phyloP scores from a whole-genome alignment of 2,888 invertebrate species.

The Hemaris fuciformis region DNA sequence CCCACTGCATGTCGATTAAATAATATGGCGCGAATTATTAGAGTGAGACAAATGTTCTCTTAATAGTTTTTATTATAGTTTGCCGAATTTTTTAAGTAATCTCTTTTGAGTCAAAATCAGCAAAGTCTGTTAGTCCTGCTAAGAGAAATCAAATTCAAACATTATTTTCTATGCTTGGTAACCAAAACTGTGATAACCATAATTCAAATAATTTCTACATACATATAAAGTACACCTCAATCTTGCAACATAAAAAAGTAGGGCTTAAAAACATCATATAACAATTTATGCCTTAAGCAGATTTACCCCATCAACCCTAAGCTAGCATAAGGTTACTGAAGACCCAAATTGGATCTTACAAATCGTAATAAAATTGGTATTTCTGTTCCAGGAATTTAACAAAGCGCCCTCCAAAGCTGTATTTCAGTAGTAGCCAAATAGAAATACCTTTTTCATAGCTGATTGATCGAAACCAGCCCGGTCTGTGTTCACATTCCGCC shows the following conservation, averaged over 20 bases:
- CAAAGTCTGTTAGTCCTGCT: too few relatives aligned
- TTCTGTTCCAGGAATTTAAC: neutral
- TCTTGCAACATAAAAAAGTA: too few relatives aligned
- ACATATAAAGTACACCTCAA: too few relatives aligned
- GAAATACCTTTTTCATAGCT: slow-evolving; percentile 2
- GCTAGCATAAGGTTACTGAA: neutral
- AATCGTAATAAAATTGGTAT: neutral
- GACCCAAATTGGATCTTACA: neutral
- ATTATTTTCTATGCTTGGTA: too few relatives aligned
- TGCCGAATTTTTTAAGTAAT: too few relatives aligned
- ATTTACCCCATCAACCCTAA: too few relatives aligned
- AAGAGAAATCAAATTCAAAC: too few relatives aligned
- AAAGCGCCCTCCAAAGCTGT: neutral
- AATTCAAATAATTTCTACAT: too few relatives aligned
- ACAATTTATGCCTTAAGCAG: neutral
- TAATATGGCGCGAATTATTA: neutral
- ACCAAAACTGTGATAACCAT: too few relatives aligned
- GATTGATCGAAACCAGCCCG: slow-evolving; percentile 4
- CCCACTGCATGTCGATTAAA: neutral
- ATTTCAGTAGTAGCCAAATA: neutral
- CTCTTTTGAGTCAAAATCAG: too few relatives aligned
- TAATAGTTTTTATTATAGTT: neutral
- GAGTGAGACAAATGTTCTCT: neutral
- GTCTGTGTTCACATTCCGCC: neutral
- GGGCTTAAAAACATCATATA: neutral